Percentiles rank a stretch among this genome's conserved stretches.
Conservation (phyloP, 2,113 vertebrate species). For the Pogona vitticeps region DNA sequence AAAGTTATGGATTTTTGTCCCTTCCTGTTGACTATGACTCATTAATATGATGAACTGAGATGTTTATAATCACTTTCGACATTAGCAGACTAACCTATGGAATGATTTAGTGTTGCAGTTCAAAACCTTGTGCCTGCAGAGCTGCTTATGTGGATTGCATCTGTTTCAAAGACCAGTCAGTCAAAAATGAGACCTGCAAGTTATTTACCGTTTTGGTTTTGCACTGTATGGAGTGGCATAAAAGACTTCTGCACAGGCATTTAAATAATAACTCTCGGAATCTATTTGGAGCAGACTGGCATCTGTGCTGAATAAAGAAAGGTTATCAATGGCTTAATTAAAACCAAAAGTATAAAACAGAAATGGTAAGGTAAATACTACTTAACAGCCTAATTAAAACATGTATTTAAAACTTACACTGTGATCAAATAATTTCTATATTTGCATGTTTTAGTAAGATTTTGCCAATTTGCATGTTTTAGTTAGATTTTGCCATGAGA, state of each 20-base stretch:
- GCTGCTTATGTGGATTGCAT: conserved; percentile 71
- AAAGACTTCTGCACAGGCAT: conserved; percentile 75
- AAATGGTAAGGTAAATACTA: conserved; percentile 57
- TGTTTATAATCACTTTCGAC: conserved; percentile 73
- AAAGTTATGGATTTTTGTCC: conserved; percentile 83
- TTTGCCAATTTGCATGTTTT: conserved; percentile 34
- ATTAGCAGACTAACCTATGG: conserved; percentile 58
- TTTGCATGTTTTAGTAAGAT: conserved; percentile 41
- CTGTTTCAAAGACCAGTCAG: conserved; percentile 81
- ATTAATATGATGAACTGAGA: conserved; percentile 75
- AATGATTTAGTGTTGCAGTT: conserved; percentile 64
- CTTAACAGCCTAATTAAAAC: conserved; percentile 54
- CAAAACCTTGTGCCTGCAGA: conserved; percentile 52
- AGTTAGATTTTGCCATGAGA: conserved; percentile 27
- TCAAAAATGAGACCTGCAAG: conserved; percentile 78
- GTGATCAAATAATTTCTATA: conserved; percentile 59
- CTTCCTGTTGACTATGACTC: conserved; percentile 79
- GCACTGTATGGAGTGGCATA: conserved; percentile 70
- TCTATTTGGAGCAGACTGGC: conserved; percentile 55
- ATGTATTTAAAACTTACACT: conserved; percentile 29
- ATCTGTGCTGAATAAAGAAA: conserved; percentile 61
- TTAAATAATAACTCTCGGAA: conserved; percentile 76
- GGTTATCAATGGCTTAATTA: conserved; percentile 62
- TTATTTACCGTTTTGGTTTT: conserved; percentile 82
- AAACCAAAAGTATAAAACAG: conserved; percentile 52